A percentile compares a stretch with the other conserved stretches of the same genome.
These are phyloP conservation scores for Carlito syrichta DNA, from an alignment of 2,113 vertebrate genomes.

Conservation along the genomic window DNA sequence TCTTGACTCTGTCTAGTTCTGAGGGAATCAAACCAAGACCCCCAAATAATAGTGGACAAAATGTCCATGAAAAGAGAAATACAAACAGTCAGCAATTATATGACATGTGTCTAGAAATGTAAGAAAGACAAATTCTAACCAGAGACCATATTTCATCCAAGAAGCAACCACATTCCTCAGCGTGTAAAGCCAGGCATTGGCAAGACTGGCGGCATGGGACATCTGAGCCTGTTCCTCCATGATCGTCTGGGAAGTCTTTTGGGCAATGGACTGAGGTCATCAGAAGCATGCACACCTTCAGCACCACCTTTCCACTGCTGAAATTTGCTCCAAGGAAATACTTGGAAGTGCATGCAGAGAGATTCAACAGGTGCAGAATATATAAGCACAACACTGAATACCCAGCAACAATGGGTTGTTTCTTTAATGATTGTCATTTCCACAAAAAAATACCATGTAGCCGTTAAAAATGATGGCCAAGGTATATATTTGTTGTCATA, in stretches of 20 bases:
- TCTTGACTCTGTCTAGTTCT: neutral
- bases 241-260: fast-evolving
- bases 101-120: neutral
- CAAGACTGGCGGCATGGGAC: neutral
- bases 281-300: fast-evolving
- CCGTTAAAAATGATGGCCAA: neutral
- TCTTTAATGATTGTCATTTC: neutral
- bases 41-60: neutral
- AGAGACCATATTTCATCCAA: neutral
- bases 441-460: neutral
- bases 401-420: fast-evolving
- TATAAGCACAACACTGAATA: too few species aligned
- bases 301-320: neutral
- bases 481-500: neutral
- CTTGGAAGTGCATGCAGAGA: too few species aligned
- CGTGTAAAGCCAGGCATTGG: neutral
- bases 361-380: fast-evolving
- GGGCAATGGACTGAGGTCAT: fast-evolving
- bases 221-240: fast-evolving
- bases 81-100: neutral
- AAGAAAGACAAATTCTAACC: neutral
- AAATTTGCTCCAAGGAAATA: neutral
- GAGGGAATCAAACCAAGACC: neutral
- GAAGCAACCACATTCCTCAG: neutral
- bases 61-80: neutral